Evolutionary conservation across 2,888 invertebrate genomes (phyloP).

Genomic region (Metacarcinus magister): DNA sequence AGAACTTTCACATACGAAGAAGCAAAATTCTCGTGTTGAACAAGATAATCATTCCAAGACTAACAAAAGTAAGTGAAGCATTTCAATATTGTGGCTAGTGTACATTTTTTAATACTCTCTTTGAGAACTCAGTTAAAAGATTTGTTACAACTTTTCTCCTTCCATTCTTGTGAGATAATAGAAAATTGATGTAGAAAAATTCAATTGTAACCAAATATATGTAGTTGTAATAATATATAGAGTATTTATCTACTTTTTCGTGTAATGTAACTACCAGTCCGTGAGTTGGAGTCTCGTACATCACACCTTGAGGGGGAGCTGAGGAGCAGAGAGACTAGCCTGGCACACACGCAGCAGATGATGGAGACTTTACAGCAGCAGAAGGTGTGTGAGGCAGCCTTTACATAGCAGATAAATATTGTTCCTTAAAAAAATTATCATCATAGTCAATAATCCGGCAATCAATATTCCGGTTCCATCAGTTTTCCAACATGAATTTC

Average conservation of each 20-base stretch:
- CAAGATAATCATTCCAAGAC: conserved; percentile 66
- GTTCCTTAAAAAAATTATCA: background rate
- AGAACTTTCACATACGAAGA: conserved; percentile 70
- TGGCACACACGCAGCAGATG: conserved; percentile 66
- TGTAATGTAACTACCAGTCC: conserved; percentile 16
- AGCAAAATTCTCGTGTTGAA: conserved; percentile 67
- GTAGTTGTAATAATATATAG: too few species aligned
- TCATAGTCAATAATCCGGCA: too few species aligned
- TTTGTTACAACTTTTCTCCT: too few species aligned
- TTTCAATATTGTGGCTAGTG: background rate
- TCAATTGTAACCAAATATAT: too few species aligned
- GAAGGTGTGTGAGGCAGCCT: conserved; percentile 52
- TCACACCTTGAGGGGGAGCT: conserved; percentile 69
- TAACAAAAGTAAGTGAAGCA: conserved; percentile 49
- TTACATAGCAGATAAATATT: background rate
- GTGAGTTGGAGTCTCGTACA: conserved; percentile 66
- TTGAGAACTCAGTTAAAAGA: background rate
- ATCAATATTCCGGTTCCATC: too few species aligned
- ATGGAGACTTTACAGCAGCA: conserved; percentile 71
- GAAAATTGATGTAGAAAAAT: too few species aligned
- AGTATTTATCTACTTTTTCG: background rate
- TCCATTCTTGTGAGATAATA: too few species aligned
- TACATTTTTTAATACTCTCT: background rate
- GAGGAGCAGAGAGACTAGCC: conserved; percentile 60
- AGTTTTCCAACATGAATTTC: too few species aligned